phyloP scores from a whole-genome alignment of 2,113 vertebrate species.

The Gallinago media region DNA sequence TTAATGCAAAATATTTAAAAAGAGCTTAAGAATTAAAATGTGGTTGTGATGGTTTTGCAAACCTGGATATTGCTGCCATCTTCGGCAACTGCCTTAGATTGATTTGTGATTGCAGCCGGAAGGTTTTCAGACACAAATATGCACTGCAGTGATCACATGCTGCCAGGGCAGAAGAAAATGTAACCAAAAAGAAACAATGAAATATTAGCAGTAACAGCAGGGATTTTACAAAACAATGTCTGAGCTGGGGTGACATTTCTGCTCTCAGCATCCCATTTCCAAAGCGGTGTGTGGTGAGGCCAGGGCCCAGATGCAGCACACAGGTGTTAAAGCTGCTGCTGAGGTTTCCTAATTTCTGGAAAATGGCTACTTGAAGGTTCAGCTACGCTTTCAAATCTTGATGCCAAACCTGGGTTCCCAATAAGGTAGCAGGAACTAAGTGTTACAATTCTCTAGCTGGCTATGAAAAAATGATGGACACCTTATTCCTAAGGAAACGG shows the following conservation, averaged over 20 bases:
- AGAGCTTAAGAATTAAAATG: not conserved
- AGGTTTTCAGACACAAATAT: not conserved
- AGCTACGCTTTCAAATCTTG: not conserved
- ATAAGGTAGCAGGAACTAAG: not conserved
- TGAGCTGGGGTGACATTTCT: not conserved
- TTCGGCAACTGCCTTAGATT: not conserved
- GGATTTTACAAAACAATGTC: not conserved
- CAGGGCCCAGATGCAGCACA: not conserved
- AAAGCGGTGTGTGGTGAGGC: not conserved
- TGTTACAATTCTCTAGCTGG: not conserved
- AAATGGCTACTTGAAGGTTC: not conserved
- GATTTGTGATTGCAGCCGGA: not conserved
- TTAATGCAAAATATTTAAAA: not conserved
- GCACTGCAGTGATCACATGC: not conserved
- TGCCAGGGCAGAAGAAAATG: not conserved
- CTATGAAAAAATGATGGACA: not conserved
- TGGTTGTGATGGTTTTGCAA: not conserved
- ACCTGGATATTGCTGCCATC: not conserved
- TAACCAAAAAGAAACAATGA: not conserved
- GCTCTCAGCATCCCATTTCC: not conserved
- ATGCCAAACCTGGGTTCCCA: not conserved
- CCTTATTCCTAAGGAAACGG: not conserved
- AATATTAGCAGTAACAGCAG: not conserved
- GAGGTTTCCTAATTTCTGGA: not conserved
- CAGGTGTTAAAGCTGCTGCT: not conserved